phyloP scores from a whole-genome alignment of 2,888 invertebrate genomes.

The Trissonchulus sp. region DNA sequence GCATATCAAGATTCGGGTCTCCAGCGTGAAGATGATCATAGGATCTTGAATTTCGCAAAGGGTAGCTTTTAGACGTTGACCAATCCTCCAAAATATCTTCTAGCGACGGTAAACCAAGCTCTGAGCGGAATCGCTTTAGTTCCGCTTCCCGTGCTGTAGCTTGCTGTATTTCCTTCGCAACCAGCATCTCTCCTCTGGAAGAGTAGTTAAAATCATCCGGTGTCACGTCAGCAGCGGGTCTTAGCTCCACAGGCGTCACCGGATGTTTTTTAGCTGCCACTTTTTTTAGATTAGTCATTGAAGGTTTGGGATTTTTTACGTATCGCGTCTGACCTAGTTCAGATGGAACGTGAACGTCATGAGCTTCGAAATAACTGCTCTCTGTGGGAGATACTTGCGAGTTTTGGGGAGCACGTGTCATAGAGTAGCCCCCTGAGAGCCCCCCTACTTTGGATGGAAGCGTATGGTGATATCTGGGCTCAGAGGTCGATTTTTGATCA shows the following conservation, averaged over 20 bases:
- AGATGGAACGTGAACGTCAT: too few species aligned
- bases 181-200: conserved; percentile 38
- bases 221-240: not conserved
- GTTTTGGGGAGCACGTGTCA: not conserved
- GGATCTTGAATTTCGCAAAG: conserved; percentile 37
- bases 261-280: not conserved
- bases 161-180: conserved; percentile 57
- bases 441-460: not conserved
- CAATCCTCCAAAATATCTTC: conserved; percentile 37
- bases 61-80: conserved; percentile 14
- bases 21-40: conserved; percentile 38
- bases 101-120: conserved; percentile 38
- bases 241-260: too few species aligned
- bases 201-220: not conserved
- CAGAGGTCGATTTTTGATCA: not conserved
- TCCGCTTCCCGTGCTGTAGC: conserved; percentile 58
- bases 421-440: too few species aligned
- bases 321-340: not conserved
- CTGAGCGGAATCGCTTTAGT: conserved; percentile 49
- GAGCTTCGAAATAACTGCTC: not conserved
- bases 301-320: not conserved
- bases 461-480: too few species aligned
- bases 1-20: not conserved
- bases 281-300: not conserved
- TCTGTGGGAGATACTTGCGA: not conserved